Evolutionary conservation across 1,140 invertebrate genomes (phyloP).

Genomic region (Orchesella cincta): DNA sequence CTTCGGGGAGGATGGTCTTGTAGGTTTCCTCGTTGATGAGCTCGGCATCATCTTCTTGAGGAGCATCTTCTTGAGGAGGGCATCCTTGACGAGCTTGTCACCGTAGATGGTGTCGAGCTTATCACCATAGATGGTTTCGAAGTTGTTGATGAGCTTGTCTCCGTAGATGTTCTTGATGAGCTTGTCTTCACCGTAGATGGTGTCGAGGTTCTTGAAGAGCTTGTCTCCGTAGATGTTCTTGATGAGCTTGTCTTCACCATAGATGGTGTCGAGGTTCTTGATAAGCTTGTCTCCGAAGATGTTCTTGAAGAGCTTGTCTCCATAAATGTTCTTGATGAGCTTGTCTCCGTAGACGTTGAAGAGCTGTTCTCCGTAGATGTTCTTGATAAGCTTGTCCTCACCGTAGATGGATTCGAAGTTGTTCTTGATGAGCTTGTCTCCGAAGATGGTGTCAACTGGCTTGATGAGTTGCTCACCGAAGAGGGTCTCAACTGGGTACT

Average conservation of each 20-base stretch:
- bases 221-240: background rate
- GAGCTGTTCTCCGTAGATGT: background rate
- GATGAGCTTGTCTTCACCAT: background rate
- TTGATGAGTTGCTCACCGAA: slow-evolving; percentile 18
- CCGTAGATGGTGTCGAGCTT: background rate
- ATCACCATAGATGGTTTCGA: background rate
- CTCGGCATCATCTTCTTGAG: background rate
- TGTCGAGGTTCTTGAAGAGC: slow-evolving; percentile 8
- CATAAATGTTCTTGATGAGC: background rate
- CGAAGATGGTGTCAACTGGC: background rate
- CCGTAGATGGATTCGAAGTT: slow-evolving; percentile 21
- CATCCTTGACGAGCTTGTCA: slow-evolving; percentile 1
- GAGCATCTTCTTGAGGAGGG: slow-evolving; percentile 14
- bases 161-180: background rate
- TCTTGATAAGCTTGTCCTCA: background rate
- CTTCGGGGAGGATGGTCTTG: background rate
- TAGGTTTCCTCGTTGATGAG: too few relatives aligned
- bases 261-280: background rate
- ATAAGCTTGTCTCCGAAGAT: background rate
- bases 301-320: slow-evolving; percentile 15
- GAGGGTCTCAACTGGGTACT: too few relatives aligned
- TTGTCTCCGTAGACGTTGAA: slow-evolving; percentile 14
- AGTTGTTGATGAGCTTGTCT: background rate
- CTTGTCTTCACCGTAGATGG: background rate
- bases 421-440: slow-evolving; percentile 10